phyloP scores from a whole-genome alignment of 2,888 invertebrate genomes.

The Ormyrus pomaceus region DNA sequence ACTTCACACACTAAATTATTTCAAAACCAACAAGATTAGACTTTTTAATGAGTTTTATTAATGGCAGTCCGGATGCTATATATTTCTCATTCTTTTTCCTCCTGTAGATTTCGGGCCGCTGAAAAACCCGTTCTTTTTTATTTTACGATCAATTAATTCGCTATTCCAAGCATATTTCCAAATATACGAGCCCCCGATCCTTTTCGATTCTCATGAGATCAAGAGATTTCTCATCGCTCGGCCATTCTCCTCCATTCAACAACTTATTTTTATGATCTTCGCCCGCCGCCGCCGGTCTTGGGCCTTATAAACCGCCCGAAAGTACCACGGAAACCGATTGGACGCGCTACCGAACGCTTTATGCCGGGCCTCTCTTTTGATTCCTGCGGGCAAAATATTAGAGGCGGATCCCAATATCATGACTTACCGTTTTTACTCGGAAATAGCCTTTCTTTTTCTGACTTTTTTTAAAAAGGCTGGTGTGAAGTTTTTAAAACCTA shows the following conservation, averaged over 20 bases:
- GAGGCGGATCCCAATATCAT: constrained; percentile 47
- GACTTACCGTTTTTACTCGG: constrained; percentile 49
- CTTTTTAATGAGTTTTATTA: constrained; percentile 38
- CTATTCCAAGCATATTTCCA: constrained; percentile 27
- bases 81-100: constrained; percentile 1
- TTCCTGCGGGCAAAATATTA: constrained; percentile 40
- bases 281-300: background rate
- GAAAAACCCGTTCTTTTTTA: constrained; percentile 30
- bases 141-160: constrained; percentile 48
- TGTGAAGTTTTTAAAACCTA: constrained; percentile 27
- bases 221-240: constrained; percentile 52
- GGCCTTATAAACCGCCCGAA: constrained; percentile 35
- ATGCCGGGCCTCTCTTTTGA: constrained; percentile 31
- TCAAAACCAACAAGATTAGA: background rate
- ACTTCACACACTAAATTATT: no score
- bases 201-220: constrained; percentile 30
- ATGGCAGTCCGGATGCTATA: background rate
- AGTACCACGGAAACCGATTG: constrained; percentile 55
- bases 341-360: constrained; percentile 52
- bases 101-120: background rate
- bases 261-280: constrained; percentile 46
- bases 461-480: background rate
- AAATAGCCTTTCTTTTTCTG: constrained; percentile 36
- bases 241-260: constrained; percentile 24
- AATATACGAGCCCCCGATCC: background rate